Conservation (phyloP, 2,888 invertebrate genomes). For the Argyresthia albistria region DNA sequence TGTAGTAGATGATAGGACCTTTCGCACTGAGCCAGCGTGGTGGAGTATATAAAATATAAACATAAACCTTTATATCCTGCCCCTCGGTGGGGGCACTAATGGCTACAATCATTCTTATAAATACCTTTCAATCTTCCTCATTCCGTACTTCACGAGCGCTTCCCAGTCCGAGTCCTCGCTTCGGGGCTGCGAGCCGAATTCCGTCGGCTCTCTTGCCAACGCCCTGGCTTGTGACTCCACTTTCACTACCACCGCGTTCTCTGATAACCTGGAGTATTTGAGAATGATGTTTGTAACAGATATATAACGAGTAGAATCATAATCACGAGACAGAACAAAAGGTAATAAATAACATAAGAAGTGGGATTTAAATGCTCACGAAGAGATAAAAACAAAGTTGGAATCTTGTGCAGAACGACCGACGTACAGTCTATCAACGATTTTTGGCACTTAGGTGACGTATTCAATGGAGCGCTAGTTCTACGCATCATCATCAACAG, state of each 20-base stretch:
- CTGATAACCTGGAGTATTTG: conserved; percentile 68
- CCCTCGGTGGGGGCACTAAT: no score
- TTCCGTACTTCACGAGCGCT: conserved; percentile 81
- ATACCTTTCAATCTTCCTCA: conserved; percentile 81
- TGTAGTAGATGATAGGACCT: no score
- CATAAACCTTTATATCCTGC: no score
- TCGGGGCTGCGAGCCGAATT: conserved; percentile 79
- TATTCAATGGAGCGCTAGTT: no score
- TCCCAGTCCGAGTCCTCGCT: conserved; percentile 87
- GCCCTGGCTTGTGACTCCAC: conserved; percentile 80
- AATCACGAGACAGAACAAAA: no score
- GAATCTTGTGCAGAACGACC: no score
- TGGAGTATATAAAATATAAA: no score
- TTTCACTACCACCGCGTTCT: conserved; percentile 79
- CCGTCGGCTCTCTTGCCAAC: conserved; percentile 79
- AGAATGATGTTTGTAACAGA: neutral
- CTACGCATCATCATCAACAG: no score
- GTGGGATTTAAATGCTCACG: neutral
- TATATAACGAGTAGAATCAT: neutral
- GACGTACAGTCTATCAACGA: no score
- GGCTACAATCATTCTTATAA: neutral
- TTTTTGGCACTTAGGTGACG: no score
- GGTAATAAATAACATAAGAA: neutral
- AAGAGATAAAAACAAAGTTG: no score
- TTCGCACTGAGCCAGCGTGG: no score